Conservation (phyloP, 2,797 vertebrate species). For the Salarias fasciatus region DNA sequence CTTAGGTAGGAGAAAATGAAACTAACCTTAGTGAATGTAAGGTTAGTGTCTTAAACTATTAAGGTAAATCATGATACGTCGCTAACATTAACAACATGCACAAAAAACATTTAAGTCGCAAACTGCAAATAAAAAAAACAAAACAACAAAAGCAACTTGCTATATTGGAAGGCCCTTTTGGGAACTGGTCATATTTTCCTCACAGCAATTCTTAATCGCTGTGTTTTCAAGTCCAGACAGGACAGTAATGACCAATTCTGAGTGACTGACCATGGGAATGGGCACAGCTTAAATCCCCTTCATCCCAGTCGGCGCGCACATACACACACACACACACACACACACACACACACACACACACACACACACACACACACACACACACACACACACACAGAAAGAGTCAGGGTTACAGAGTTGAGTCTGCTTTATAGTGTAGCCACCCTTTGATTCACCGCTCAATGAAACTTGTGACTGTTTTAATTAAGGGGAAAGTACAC, state of each 20-base stretch:
- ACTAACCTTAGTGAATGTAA: background rate
- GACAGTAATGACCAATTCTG: constrained; percentile 72
- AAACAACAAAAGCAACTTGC: background rate
- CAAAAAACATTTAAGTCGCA: background rate
- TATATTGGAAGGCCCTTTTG: constrained; percentile 20
- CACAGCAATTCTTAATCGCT: constrained; percentile 66
- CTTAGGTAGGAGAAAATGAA: background rate
- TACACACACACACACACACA: no score
- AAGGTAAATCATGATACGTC: background rate
- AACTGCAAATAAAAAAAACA: background rate
- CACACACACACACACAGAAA: constrained; percentile 43
- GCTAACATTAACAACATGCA: background rate
- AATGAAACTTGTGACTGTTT: constrained; percentile 83
- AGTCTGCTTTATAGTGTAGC: constrained; percentile 72
- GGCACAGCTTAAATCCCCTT: constrained; percentile 70
- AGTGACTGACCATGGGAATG: constrained; percentile 76
- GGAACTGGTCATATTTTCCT: constrained; percentile 45
- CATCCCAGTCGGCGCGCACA: constrained; percentile 56
- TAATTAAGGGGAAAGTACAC: constrained; percentile 81
- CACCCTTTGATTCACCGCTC: constrained; percentile 80
- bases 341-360: constrained; percentile 45
- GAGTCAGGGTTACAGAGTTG: constrained; percentile 71
- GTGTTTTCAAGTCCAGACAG: constrained; percentile 62
- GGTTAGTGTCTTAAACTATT: background rate
- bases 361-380: constrained; percentile 35